A percentile compares a stretch with the other conserved stretches of the same genome.
Conservation (phyloP, 2,113 vertebrate genomes). For the Mesocricetus auratus region DNA sequence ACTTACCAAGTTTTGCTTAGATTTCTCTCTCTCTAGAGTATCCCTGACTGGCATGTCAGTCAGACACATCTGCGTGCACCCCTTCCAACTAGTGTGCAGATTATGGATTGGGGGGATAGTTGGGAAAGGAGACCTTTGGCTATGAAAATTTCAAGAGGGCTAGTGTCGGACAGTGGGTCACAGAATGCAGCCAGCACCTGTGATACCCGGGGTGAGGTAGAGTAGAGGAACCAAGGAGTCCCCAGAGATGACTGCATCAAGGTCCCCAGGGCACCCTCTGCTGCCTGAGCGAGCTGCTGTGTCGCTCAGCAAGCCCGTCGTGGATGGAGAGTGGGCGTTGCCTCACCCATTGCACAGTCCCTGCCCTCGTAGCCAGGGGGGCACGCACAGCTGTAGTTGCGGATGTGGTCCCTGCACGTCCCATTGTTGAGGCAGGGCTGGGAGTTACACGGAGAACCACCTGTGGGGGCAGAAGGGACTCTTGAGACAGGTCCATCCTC, state of each 20-base stretch:
- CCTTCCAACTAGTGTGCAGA: neutral
- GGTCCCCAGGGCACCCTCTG: neutral
- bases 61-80: neutral
- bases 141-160: neutral
- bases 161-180: neutral
- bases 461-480: slow-evolving; percentile 75
- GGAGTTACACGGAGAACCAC: slow-evolving; percentile 87
- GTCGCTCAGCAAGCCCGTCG: neutral
- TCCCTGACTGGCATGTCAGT: neutral
- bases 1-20: neutral
- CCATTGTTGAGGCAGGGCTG: slow-evolving; percentile 92
- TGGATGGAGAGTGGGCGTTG: neutral
- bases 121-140: neutral
- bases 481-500: neutral
- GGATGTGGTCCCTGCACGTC: slow-evolving; percentile 87
- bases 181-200: neutral
- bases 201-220: neutral
- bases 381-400: slow-evolving; percentile 91
- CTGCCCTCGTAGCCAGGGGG: slow-evolving; percentile 86
- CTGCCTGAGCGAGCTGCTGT: neutral
- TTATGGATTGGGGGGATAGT: neutral
- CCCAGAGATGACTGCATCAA: no score
- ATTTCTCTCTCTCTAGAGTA: neutral
- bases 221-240: neutral
- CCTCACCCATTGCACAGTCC: slow-evolving; percentile 88